These are phyloP conservation scores for Herpailurus yagouaroundi DNA, from an alignment of 2,113 vertebrate species.

Conservation along the genomic window DNA sequence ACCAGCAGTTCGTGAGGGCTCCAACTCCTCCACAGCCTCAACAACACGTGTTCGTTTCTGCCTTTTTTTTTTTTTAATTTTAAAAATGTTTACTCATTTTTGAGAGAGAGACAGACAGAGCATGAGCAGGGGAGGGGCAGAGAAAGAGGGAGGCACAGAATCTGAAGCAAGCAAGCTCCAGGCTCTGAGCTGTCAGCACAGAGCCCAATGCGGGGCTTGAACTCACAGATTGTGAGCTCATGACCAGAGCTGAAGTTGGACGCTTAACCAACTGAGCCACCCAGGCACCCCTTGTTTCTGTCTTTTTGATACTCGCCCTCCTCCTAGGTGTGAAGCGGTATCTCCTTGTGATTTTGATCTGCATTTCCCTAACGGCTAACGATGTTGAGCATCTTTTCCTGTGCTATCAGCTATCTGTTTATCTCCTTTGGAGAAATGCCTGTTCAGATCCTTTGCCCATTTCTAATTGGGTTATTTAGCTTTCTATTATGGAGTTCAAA, in stretches of 20 bases:
- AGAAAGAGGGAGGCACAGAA: too few species aligned
- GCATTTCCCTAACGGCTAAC: not conserved
- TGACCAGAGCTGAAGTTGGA: too few species aligned
- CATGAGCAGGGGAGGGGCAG: too few species aligned
- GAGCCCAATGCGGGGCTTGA: too few species aligned
- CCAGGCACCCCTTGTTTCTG: not conserved
- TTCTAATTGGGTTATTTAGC: not conserved
- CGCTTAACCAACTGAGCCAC: too few species aligned
- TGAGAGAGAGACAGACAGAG: too few species aligned
- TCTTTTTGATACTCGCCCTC: not conserved
- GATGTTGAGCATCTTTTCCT: not conserved
- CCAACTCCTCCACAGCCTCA: not conserved
- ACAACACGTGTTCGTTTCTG: not conserved
- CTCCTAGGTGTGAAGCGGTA: not conserved
- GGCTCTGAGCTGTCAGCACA: too few species aligned
- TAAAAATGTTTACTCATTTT: too few species aligned
- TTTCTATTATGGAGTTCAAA: not conserved
- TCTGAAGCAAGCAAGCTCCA: too few species aligned
- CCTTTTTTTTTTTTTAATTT: not conserved
- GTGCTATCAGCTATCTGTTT: not conserved
- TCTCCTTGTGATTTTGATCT: not conserved
- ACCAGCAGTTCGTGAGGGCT: rapidly evolving
- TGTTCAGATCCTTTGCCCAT: not conserved
- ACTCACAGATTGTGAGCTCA: too few species aligned
- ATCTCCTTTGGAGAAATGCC: not conserved